Evolutionary conservation across 1,140 invertebrate species (phyloP), one percentile per base, ranked within the genome.

Genomic region (Drosophila insularis): DNA sequence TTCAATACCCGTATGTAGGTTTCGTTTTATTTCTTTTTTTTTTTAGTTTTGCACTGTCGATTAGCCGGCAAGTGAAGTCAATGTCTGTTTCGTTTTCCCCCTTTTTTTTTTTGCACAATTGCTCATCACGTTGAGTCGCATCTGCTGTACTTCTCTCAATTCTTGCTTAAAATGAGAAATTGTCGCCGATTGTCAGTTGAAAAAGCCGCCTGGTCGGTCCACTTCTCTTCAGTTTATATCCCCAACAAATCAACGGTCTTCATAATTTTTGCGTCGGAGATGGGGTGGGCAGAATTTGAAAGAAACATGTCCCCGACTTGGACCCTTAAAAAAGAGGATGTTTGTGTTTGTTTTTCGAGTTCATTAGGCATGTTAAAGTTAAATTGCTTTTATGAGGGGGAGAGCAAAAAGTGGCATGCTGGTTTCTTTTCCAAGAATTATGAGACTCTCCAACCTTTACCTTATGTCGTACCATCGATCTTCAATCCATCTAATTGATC

Each of bases 61-160:
- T 86, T 86, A 86, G 82, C 84, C 76, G 82, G 62, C 80, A 82
- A 69, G 80, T 77, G 69, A 84, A 68, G 79, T 89, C 84, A 82
- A 89, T 82, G 70, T 80, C 82, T 74, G 81, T 73, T 62, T 68
- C 66, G 58, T 68, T 53, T n/a, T 21, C 21, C 55, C 39, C 27
- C 63, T 46, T 13, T 43, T 11, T 63, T 17, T 13, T 39, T 60
- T 56, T 69, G 69, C 80, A 89, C 80, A 87, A 89, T 87, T 87
- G 80, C 82, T 87, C 82, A 80, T 87, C 82, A 80, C 63, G 56
- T 74, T 71, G 68, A 77, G 74, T 40, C 31, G 56, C 46, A 74
- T 62, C 58, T 37, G 43, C 35, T 54, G 58, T 23, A 21, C 27
- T 14, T 32, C 35, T 67, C 32, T 40, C 46, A n/a, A 54, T 60